Evolutionary conservation across 2,113 vertebrate genomes (phyloP), one percentile per base, ranked within the genome.

Genomic region (Eurystomus gularis): DNA sequence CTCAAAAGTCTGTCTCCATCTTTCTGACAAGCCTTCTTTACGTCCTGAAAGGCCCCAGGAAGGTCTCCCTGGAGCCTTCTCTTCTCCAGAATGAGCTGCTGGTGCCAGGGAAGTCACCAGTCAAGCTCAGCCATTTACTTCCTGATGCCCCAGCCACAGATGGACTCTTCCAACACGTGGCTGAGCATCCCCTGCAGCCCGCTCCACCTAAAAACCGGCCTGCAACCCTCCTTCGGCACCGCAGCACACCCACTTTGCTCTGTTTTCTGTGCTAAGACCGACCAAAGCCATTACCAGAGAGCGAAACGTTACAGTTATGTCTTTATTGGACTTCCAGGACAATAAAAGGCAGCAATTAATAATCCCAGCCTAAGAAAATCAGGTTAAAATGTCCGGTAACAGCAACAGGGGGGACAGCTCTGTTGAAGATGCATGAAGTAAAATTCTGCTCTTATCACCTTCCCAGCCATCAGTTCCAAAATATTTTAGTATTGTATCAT

Each of bases 251-350:
- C 19, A 7, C 55, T n/a, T 33, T n/a, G 31, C 57, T 35, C n/a
- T 60, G 11, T 24, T 57, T 57, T 23, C 37, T 3, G 13, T 13
- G 20, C 19, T 9, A 18, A 21, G 62, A 2, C 10, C 16, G 62
- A 57, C 42, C 26, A 18, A 12, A 37, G 35, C 4, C 40, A 5
- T 25, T 17, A 33, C 2, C 55, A 15, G 0, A 14, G 19, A 17
- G 0, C 8, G 16, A 5, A 62, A 35, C 16, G 17, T 21, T 24
- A 17, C 31, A 10, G 5, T 13, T 13, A 25, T 5, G 13, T 24
- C 3, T 17, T 54, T 54, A 5, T n/a, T 46, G 16, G 11, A 17
- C 31, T 40, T 51, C n/a, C 64, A 55, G 72, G 28, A 26, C 31
- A 48, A 31, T 6, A 20, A 35, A 19, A 40, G 24, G 18, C 71